These are phyloP conservation scores for Caenorhabditis virilis DNA, from an alignment of 2,888 invertebrate species.

Conservation along the genomic window DNA sequence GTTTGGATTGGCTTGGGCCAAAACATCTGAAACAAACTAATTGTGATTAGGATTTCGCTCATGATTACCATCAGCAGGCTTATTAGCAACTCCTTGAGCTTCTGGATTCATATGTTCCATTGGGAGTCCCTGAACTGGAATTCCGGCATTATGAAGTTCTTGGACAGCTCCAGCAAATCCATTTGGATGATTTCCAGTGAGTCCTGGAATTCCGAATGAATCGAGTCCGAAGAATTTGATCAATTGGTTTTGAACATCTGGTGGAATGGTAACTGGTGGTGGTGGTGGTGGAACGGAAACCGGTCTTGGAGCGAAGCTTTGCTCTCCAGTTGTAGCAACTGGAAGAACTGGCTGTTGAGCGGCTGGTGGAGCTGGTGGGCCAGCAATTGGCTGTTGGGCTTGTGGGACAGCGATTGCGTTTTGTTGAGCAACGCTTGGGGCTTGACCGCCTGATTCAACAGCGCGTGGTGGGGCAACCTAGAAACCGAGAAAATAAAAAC, in stretches of 20 bases:
- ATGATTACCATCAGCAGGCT: constrained; percentile 18
- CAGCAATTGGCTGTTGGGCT: constrained; percentile 36
- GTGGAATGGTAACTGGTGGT: constrained; percentile 67
- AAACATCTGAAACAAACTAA: constrained; percentile 49
- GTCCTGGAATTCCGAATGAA: constrained; percentile 68
- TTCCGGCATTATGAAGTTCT: constrained; percentile 66
- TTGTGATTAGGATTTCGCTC: background rate
- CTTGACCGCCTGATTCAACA: constrained; percentile 35
- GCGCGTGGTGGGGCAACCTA: constrained; percentile 57
- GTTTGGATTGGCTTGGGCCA: constrained; percentile 66
- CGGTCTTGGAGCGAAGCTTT: constrained; percentile 46
- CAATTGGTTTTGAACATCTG: constrained; percentile 68
- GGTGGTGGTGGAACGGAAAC: constrained; percentile 45
- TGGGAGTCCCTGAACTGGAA: constrained; percentile 66
- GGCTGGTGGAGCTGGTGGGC: constrained; percentile 43
- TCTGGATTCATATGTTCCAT: constrained; percentile 50
- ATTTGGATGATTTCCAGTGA: constrained; percentile 66
- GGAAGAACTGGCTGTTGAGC: constrained; percentile 48
- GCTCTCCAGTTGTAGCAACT: constrained; percentile 45
- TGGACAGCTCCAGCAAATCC: constrained; percentile 67
- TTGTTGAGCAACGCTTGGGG: constrained; percentile 28
- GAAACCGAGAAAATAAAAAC: background rate
- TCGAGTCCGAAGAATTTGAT: constrained; percentile 69
- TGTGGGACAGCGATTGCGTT: constrained; percentile 43
- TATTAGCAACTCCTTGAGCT: constrained; percentile 49